Evolutionary conservation across 2,888 invertebrate genomes (phyloP).

Genomic region (Tinea pellionella): DNA sequence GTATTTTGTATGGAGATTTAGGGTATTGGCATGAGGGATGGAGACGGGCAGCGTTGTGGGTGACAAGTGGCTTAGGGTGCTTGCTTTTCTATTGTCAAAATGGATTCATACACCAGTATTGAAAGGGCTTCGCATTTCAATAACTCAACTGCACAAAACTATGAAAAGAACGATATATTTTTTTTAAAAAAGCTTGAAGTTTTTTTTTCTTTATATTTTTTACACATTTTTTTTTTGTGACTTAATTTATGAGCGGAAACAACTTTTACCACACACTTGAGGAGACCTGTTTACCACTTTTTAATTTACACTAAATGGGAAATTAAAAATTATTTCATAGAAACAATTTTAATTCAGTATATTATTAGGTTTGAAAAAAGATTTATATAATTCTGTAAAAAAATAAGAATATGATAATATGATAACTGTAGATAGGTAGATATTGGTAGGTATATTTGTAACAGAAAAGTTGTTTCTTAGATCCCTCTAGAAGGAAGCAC

Average conservation of each 20-base stretch:
- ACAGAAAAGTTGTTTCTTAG: slow-evolving; percentile 12
- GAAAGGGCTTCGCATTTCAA: not conserved
- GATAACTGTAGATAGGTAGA: not conserved
- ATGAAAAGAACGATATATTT: not conserved
- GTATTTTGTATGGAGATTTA: slow-evolving; percentile 54
- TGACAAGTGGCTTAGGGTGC: slow-evolving; percentile 40
- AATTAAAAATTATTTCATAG: too few species aligned
- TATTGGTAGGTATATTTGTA: not conserved
- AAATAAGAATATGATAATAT: not conserved
- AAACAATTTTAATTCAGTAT: too few species aligned
- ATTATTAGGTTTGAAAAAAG: too few species aligned
- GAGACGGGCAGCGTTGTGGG: slow-evolving; percentile 46
- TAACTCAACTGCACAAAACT: not conserved
- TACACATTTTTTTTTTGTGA: too few species aligned
- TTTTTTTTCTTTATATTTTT: too few species aligned
- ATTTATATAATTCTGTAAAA: too few species aligned
- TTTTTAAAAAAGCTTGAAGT: not conserved
- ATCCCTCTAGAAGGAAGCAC: slow-evolving; percentile 44
- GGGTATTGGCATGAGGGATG: not conserved
- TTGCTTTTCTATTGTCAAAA: slow-evolving; percentile 11
- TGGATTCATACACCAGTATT: slow-evolving; percentile 9
- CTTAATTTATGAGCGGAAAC: too few species aligned
- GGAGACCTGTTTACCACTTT: too few species aligned
- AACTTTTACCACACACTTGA: too few species aligned
- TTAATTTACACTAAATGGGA: too few species aligned